These are phyloP conservation scores for Tenualosa thibaudeaui DNA, from an alignment of 2,797 vertebrate genomes.

Conservation along the genomic window DNA sequence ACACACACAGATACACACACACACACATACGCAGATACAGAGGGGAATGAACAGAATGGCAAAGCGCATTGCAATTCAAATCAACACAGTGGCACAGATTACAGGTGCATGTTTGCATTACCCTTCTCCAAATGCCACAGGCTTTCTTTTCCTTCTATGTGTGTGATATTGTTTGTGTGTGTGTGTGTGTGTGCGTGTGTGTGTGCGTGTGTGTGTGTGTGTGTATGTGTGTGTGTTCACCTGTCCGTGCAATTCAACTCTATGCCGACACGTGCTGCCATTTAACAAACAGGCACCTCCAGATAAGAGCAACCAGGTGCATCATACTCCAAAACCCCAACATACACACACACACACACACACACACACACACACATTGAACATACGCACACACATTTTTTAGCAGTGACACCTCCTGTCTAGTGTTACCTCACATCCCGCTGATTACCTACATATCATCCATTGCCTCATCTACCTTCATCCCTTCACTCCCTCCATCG, in stretches of 20 bases:
- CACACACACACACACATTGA: constrained; percentile 22
- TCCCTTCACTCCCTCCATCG: neutral
- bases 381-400: neutral
- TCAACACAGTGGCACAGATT: constrained; percentile 20
- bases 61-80: neutral
- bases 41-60: neutral
- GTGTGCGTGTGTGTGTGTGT: neutral
- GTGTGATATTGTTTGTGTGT: neutral
- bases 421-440: constrained; percentile 16
- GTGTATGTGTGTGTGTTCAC: constrained; percentile 7
- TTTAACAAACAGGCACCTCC: neutral
- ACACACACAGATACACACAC: neutral
- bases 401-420: neutral
- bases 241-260: neutral
- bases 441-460: constrained; percentile 29
- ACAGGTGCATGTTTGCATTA: neutral
- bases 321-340: constrained; percentile 40
- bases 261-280: neutral
- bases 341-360: constrained; percentile 1
- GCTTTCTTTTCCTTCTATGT: neutral
- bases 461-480: constrained; percentile 32
- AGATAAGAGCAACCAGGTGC: constrained; percentile 21
- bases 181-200: neutral
- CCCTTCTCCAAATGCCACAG: constrained; percentile 14
- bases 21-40: neutral